Evolutionary conservation across 2,113 vertebrate genomes (phyloP).

Genomic region (Lepus timidus): DNA sequence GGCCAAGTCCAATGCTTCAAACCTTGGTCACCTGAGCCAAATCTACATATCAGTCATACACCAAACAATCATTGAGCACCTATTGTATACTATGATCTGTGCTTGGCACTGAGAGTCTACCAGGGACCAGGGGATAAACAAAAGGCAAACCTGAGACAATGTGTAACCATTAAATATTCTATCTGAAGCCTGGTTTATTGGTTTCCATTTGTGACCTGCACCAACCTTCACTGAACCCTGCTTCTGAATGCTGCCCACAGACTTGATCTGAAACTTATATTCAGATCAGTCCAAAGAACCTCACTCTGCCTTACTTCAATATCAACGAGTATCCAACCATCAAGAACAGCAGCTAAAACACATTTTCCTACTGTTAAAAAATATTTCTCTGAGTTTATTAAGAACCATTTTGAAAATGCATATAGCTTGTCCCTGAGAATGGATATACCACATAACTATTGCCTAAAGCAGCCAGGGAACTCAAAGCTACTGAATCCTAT

Average conservation of each 20-base stretch:
- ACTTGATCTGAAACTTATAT: neutral
- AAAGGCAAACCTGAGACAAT: neutral
- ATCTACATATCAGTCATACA: neutral
- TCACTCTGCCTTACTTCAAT: neutral
- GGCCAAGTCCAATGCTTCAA: neutral
- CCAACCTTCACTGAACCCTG: neutral
- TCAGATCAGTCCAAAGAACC: conserved; percentile 33
- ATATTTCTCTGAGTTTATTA: conserved; percentile 33
- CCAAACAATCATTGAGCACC: neutral
- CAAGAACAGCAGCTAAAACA: neutral
- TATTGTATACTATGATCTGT: neutral
- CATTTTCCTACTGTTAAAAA: conserved; percentile 62
- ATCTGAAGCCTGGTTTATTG: neutral
- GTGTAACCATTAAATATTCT: neutral
- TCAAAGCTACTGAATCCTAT: conserved; percentile 64
- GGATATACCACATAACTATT: neutral
- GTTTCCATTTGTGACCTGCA: neutral
- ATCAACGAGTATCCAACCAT: neutral
- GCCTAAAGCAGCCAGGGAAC: conserved; percentile 44
- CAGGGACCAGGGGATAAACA: neutral
- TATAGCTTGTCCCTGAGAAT: conserved; percentile 60
- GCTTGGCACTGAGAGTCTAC: neutral
- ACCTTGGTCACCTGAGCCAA: conserved; percentile 12
- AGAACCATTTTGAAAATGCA: conserved; percentile 61
- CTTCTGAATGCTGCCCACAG: neutral